These are phyloP conservation scores for Cetonia aurata DNA, from an alignment of 2,888 invertebrate genomes.

Conservation along the genomic window DNA sequence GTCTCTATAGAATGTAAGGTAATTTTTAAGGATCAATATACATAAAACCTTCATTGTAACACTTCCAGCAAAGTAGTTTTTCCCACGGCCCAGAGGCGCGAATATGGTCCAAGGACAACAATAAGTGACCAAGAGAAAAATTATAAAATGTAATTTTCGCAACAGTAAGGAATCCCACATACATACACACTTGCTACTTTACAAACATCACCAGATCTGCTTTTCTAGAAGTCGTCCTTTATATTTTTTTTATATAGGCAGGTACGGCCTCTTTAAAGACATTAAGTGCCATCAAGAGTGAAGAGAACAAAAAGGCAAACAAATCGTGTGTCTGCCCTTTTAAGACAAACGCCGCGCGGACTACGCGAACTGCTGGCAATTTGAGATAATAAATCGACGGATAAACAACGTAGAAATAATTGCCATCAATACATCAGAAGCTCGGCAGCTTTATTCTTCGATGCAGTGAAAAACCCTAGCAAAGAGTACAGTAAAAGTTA, in stretches of 20 bases:
- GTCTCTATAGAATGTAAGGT: too few relatives aligned
- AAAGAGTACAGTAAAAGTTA: too few relatives aligned
- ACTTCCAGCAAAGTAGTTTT: slow-evolving; percentile 2
- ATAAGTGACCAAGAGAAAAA: slow-evolving; percentile 12
- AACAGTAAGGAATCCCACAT: slow-evolving; percentile 11
- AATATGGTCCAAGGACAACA: neutral
- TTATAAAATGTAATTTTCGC: slow-evolving; percentile 10
- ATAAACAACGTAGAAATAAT: slow-evolving; percentile 28
- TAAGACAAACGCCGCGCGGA: slow-evolving; percentile 18
- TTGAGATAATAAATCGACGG: slow-evolving; percentile 30
- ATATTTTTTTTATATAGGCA: neutral
- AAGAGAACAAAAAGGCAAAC: slow-evolving; percentile 23
- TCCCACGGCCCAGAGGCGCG: neutral
- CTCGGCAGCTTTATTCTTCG: too few relatives aligned
- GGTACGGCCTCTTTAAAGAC: neutral
- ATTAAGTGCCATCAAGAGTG: slow-evolving; percentile 26
- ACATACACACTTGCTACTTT: slow-evolving; percentile 5
- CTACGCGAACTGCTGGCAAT: slow-evolving; percentile 26
- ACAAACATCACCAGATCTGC: slow-evolving; percentile 18
- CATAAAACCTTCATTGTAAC: neutral
- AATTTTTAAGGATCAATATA: neutral
- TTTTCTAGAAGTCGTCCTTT: slow-evolving; percentile 1
- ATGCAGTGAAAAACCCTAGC: too few relatives aligned
- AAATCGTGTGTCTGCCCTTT: slow-evolving; percentile 14
- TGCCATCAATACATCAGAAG: slow-evolving; percentile 15